A percentile compares a stretch with the other conserved stretches of the same genome.
These are phyloP conservation scores for Stomorhina lunata DNA, from an alignment of 2,888 invertebrate genomes.

Conservation along the genomic window DNA sequence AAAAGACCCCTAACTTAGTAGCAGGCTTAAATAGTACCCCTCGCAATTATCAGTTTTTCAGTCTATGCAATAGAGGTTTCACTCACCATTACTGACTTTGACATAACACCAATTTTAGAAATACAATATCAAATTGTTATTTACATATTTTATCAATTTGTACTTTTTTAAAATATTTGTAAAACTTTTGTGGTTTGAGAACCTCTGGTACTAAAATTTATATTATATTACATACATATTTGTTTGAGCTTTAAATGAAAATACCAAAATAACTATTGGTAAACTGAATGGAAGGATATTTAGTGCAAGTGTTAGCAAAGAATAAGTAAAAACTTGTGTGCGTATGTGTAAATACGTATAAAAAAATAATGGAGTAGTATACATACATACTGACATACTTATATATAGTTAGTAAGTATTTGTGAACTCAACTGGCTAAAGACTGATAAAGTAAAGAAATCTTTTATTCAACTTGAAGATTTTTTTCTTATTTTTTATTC, in stretches of 20 bases:
- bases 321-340: neutral
- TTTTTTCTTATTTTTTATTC: slow-evolving; percentile 37
- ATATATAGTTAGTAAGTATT: neutral
- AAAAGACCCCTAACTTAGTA: too few relatives aligned
- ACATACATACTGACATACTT: neutral
- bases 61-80: too few relatives aligned
- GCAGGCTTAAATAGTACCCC: too few relatives aligned
- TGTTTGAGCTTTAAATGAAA: neutral
- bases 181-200: too few relatives aligned
- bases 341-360: neutral
- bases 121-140: too few relatives aligned
- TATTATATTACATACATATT: too few relatives aligned
- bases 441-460: slow-evolving; percentile 55
- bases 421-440: slow-evolving; percentile 59
- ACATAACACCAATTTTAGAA: too few relatives aligned
- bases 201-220: neutral
- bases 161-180: too few relatives aligned
- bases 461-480: slow-evolving; percentile 8
- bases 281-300: neutral
- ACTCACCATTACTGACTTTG: too few relatives aligned
- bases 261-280: neutral
- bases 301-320: neutral
- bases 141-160: too few relatives aligned
- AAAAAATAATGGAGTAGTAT: neutral
- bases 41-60: too few relatives aligned